Base-by-base conservation (phyloP, 2,888 invertebrate species). In the Agonopterix subpropinquella region DNA sequence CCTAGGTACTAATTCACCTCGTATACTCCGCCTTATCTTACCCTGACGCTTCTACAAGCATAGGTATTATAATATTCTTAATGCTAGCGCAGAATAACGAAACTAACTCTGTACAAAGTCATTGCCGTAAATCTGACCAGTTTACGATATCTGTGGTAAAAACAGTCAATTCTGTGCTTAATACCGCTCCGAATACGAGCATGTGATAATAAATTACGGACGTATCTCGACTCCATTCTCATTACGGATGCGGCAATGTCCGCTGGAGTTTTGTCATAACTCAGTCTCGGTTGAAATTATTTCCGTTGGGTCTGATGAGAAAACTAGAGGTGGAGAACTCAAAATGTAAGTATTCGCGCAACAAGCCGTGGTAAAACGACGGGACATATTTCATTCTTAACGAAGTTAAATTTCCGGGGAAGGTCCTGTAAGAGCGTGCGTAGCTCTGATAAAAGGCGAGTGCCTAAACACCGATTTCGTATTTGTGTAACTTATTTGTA, bases 221-320 rank as follows among this genome's bases (percentile, higher is more conserved):
- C 80, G 77, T 85, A 86, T 86, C 85, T 84, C 80, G 82, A 82
- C 81, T 79, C 80, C 76, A 80, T 84, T 85, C 83, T 86, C 85
- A 86, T 85, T 87, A 84, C 82, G 86, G 85, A 85, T 87, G 84
- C 85, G 81, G 85, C 86, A 80, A 82, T 86, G 85, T 86, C 87
- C 86, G 84, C 70, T 71, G 73, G 87, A 87, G 88, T 88, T 87
- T 88, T 84, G 86, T 87, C 86, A 87, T 88, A 88, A 88, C 84
- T 88, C 86, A 87, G 85, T 80, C 86, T 82, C 83, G 83, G 85
- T 83, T 83, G 78, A 85, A 87, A 87, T 86, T 88, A 87, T 86
- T 88, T 88, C 86, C 86, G 82, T 79, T 81, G 75, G 77, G 73
- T 77, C 82, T 86, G 87, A 86, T 87, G 88, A 86, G 87, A 84